These are phyloP conservation scores for Lapara coniferarum DNA, from an alignment of 2,888 invertebrate genomes.

Conservation along the genomic window DNA sequence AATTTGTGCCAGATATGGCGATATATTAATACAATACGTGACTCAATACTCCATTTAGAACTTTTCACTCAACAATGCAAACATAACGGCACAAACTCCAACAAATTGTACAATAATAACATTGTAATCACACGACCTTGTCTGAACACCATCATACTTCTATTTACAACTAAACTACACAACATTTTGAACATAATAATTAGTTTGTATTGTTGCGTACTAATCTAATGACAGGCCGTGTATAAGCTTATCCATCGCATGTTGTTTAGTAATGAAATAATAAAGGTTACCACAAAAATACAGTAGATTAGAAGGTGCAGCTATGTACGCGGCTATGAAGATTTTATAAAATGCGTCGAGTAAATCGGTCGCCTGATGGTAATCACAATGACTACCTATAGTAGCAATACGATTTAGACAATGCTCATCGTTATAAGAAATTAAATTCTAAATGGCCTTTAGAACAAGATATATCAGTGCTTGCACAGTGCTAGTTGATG, in stretches of 20 bases:
- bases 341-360: too few relatives aligned
- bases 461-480: too few relatives aligned
- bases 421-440: too few relatives aligned
- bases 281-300: conserved; percentile 31
- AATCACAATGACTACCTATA: background rate
- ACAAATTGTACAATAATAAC: conserved; percentile 18
- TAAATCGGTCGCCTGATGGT: too few relatives aligned
- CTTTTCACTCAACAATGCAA: background rate
- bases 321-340: background rate
- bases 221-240: background rate
- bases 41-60: conserved; percentile 9
- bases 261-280: conserved; percentile 50
- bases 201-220: background rate
- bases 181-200: background rate
- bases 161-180: conserved; percentile 3
- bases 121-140: conserved; percentile 20
- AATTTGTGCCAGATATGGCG: too few relatives aligned
- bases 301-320: background rate
- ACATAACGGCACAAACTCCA: background rate
- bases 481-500: too few relatives aligned
- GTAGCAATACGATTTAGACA: too few relatives aligned
- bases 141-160: conserved; percentile 8
- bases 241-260: conserved; percentile 26
- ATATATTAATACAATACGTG: conserved; percentile 3
- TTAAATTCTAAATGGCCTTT: too few relatives aligned